Base-by-base conservation (phyloP, 1,140 invertebrate genomes). In the Atta colombica region DNA sequence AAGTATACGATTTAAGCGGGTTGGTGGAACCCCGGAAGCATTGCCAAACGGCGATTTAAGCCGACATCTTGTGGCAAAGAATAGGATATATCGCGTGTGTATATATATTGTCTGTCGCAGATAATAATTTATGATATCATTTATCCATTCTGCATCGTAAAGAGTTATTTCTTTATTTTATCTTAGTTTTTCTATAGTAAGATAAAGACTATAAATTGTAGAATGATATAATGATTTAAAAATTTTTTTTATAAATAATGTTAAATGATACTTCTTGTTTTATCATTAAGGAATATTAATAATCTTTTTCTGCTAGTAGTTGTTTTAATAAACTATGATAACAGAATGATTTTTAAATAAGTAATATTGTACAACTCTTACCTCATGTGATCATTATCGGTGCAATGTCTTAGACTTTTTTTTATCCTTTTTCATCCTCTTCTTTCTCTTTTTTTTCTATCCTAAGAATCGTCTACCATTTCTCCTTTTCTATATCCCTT, bases 31-130 rank as follows among this genome's bases (percentile, higher is more conserved):
- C 58, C 51, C 51, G 55, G 60, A 65, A 35, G 75, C 88, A 89
- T 87, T 89, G 92, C 90, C 93, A 93, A 93, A 92, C 85, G 90
- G 87, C 89, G 85, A 88, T 93, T 93, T 92, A 89, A 92, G 77
- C 71, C 77, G 71, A 77, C 80, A 53, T 84, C 80, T 71, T 85
- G 80, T 63, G 69, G 77, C 82, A 28, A 84, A 53, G 60, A 53
- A 39, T 61, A n/a, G 61, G 74, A 82, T 61, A 35, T 51, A 49
- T 39, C 71, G 84, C 87, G 69, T 88, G 39, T 45, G 39, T 45
- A 45, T 45, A 45, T 45, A 45, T 45, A 88, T 88, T 84, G 72
- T 75, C 12, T 58, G 53, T 31, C 66, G n/a, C 77, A 21, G 35
- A 35, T 7, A 58, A 68, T 78, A 21, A 87, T 90, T 58, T 82